These are phyloP conservation scores for Oryzias celebensis DNA, from an alignment of 2,113 vertebrate species.

Conservation along the genomic window DNA sequence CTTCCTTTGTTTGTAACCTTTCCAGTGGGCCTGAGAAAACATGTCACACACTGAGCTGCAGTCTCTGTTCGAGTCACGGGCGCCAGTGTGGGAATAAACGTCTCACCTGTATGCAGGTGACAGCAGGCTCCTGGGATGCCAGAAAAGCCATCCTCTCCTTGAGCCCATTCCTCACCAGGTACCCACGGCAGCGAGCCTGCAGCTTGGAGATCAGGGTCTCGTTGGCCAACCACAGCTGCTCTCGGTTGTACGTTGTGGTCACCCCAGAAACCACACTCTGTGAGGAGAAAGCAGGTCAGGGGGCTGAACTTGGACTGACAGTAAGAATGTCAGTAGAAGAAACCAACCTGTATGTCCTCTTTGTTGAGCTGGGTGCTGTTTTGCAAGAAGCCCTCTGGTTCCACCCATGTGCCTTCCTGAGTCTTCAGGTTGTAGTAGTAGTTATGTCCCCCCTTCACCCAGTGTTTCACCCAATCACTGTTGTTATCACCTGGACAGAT, in stretches of 20 bases:
- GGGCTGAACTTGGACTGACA: not conserved
- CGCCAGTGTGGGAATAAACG: too few relatives aligned
- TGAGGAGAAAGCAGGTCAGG: not conserved
- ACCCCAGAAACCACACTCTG: slow-evolving; percentile 89
- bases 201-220: slow-evolving; percentile 89
- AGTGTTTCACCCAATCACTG: slow-evolving; percentile 91
- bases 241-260: slow-evolving; percentile 93
- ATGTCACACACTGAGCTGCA: not conserved
- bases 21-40: slow-evolving; percentile 87
- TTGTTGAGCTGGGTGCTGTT: slow-evolving; percentile 89
- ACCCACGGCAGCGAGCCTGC: slow-evolving; percentile 92
- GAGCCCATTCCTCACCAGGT: slow-evolving; percentile 84
- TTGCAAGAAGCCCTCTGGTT: slow-evolving; percentile 83
- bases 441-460: slow-evolving; percentile 95
- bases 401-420: slow-evolving; percentile 87
- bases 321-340: not conserved
- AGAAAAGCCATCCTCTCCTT: slow-evolving; percentile 86
- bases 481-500: slow-evolving; percentile 79
- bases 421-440: slow-evolving; percentile 89
- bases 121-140: slow-evolving; percentile 87
- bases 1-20: slow-evolving; percentile 91
- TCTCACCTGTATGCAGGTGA: slow-evolving; percentile 91
- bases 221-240: slow-evolving; percentile 96
- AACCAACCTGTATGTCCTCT: slow-evolving; percentile 92
- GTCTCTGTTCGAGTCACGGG: not conserved